These are phyloP conservation scores for Carassius gibelio DNA, from an alignment of 2,113 vertebrate genomes.

Conservation along the genomic window DNA sequence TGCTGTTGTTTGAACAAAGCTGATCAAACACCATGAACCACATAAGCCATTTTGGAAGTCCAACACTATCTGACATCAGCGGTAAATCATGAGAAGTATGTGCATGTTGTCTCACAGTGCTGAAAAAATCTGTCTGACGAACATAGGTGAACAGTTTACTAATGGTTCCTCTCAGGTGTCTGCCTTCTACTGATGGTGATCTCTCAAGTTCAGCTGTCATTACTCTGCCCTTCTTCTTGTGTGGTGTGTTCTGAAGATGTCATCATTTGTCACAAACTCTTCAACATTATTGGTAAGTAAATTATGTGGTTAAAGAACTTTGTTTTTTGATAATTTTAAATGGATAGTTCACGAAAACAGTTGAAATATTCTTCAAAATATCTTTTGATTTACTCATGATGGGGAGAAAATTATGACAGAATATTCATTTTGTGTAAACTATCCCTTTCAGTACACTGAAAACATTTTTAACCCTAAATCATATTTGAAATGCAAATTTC, in stretches of 20 bases:
- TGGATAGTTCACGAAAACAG: not conserved
- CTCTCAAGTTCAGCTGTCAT: constrained; percentile 50
- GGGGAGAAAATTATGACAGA: not conserved
- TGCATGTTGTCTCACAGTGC: constrained; percentile 23
- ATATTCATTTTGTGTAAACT: not conserved
- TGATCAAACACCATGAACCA: constrained; percentile 26
- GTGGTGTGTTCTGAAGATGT: constrained; percentile 69
- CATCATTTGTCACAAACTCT: constrained; percentile 75
- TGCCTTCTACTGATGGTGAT: constrained; percentile 67
- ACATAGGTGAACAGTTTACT: not conserved
- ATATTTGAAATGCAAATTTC: not conserved
- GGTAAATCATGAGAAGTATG: constrained; percentile 60
- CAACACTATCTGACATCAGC: constrained; percentile 31
- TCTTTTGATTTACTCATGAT: not conserved
- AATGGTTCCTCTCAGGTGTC: constrained; percentile 65
- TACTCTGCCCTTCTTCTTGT: constrained; percentile 71
- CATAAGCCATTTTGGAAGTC: not conserved
- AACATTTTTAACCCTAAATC: not conserved
- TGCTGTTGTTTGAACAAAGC: not conserved
- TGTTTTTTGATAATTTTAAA: not conserved
- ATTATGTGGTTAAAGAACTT: not conserved
- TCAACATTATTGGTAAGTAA: constrained; percentile 69
- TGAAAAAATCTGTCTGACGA: constrained; percentile 19
- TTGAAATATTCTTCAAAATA: not conserved
- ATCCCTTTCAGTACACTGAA: not conserved